A percentile compares a stretch with the other conserved stretches of the same genome.
Evolutionary conservation across 2,888 invertebrate genomes (phyloP).

Genomic region (Athetis lepigone): DNA sequence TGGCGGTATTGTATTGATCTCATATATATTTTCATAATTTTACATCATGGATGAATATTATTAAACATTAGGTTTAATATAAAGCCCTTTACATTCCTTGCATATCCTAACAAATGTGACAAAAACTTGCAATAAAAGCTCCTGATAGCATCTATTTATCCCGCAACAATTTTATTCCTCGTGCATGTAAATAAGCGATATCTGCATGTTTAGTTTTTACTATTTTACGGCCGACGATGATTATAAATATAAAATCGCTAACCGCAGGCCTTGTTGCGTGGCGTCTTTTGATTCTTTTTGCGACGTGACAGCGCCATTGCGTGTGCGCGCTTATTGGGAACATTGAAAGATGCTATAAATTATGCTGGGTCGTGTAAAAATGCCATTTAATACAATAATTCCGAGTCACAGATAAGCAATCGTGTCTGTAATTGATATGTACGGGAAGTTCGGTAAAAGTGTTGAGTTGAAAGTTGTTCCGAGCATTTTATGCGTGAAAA

Average conservation of each 20-base stretch:
- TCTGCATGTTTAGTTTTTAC: constrained; percentile 73
- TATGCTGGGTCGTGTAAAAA: constrained; percentile 71
- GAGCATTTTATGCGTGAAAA: constrained; percentile 44
- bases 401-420: constrained; percentile 53
- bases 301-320: constrained; percentile 76
- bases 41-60: constrained; percentile 16
- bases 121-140: constrained; percentile 42
- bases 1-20: constrained; percentile 15
- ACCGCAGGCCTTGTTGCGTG: constrained; percentile 78
- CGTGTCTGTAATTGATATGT: constrained; percentile 62
- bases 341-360: constrained; percentile 81
- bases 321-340: constrained; percentile 79
- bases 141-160: constrained; percentile 42
- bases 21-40: not conserved
- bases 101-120: constrained; percentile 20
- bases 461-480: constrained; percentile 53
- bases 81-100: constrained; percentile 11
- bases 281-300: constrained; percentile 71
- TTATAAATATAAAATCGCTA: constrained; percentile 81
- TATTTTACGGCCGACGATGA: constrained; percentile 74
- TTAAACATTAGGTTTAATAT: constrained; percentile 8
- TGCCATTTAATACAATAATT: constrained; percentile 78
- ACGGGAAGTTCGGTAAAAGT: constrained; percentile 56
- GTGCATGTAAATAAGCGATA: constrained; percentile 68
- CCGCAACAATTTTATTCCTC: constrained; percentile 52